Evolutionary conservation across 2,888 invertebrate species (phyloP).

Genomic region (Xestia xanthographa): DNA sequence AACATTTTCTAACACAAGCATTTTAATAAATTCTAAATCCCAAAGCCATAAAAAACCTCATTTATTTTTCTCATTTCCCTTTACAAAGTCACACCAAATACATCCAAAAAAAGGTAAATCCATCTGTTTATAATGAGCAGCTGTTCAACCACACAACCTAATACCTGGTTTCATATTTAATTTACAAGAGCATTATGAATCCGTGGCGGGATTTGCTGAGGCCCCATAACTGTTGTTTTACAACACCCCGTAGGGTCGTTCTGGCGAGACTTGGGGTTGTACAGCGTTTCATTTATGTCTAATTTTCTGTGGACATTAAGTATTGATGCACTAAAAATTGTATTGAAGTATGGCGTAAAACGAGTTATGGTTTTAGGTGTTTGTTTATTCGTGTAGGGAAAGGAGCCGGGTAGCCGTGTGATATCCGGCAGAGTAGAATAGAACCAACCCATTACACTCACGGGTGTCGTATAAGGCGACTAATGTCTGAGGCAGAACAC

Average conservation of each 20-base stretch:
- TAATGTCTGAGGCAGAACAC: no score
- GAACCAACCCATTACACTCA: no score
- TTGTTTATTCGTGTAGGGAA: conserved; percentile 26
- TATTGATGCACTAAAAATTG: conserved; percentile 69
- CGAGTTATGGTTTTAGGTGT: conserved; percentile 22
- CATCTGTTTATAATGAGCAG: conserved; percentile 62
- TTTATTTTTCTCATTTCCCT: conserved; percentile 45
- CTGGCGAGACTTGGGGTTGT: conserved; percentile 69
- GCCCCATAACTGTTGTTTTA: conserved; percentile 75
- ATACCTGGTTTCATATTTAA: conserved; percentile 77
- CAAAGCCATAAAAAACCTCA: conserved; percentile 15
- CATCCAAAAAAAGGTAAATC: conserved; percentile 49
- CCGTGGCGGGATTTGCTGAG: conserved; percentile 73
- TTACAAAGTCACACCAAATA: conserved; percentile 53
- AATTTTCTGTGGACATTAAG: conserved; percentile 73
- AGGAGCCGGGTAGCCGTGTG: no score
- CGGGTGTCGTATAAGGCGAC: no score
- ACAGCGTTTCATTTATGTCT: conserved; percentile 80
- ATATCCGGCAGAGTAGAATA: no score
- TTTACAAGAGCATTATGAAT: conserved; percentile 75
- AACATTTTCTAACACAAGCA: background rate
- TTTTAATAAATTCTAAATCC: conserved; percentile 13
- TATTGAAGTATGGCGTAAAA: conserved; percentile 50
- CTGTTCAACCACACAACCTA: conserved; percentile 53
- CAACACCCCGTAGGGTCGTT: conserved; percentile 79